Evolutionary conservation across 2,113 vertebrate genomes (phyloP).

Genomic region (Antidorcas marsupialis): DNA sequence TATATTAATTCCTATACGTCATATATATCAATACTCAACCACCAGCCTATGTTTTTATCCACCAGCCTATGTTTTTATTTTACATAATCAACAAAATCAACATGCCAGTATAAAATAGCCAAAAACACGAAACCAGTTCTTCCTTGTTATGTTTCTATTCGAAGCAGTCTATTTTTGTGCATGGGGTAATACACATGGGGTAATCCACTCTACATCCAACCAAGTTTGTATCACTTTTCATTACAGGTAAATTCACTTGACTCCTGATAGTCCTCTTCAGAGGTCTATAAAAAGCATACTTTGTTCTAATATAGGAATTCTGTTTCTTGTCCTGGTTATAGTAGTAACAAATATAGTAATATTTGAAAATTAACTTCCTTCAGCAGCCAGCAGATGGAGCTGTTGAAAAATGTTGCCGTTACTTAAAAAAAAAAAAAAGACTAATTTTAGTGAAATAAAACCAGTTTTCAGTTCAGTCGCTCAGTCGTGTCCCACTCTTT

Average conservation of each 20-base stretch:
- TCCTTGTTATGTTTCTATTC: background rate
- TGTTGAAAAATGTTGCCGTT: conserved; percentile 24
- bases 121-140: background rate
- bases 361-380: background rate
- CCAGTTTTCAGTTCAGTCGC: background rate
- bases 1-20: background rate
- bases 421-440: background rate
- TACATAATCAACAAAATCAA: background rate
- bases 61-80: background rate
- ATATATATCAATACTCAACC: background rate
- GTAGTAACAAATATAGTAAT: background rate
- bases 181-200: background rate
- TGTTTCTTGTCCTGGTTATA: background rate
- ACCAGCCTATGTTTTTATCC: background rate
- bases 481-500: background rate
- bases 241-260: background rate
- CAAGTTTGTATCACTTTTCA: background rate
- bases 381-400: conserved; percentile 28
- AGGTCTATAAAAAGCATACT: background rate
- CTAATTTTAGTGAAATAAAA: background rate
- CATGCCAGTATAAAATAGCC: background rate
- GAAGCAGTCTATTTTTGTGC: background rate
- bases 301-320: background rate
- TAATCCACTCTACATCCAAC: background rate
- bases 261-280: background rate